These are phyloP conservation scores for Paracyclopina nana DNA, from an alignment of 1,140 invertebrate genomes.

Conservation along the genomic window DNA sequence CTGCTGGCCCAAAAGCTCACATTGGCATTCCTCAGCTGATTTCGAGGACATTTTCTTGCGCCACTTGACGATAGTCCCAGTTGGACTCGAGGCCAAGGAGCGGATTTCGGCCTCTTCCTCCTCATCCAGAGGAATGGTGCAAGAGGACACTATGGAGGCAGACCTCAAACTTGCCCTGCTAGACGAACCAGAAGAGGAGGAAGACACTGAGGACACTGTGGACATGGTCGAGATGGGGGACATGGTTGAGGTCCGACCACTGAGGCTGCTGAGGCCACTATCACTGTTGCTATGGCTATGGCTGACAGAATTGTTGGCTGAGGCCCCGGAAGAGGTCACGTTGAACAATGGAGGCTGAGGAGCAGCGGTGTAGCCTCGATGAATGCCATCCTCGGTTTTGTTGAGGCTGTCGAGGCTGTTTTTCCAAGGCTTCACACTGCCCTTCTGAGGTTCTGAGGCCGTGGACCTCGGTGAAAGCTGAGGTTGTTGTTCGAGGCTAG, in stretches of 20 bases:
- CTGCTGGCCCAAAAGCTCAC: not conserved
- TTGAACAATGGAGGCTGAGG: not conserved
- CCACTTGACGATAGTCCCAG: not conserved
- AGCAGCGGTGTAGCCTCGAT: not conserved
- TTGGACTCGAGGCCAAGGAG: not conserved
- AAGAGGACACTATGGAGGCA: constrained; percentile 10
- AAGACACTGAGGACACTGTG: not conserved
- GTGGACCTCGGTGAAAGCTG: too few species aligned
- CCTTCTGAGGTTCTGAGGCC: too few species aligned
- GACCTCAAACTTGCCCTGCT: constrained; percentile 7
- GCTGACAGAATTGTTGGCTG: not conserved
- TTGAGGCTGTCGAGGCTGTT: not conserved
- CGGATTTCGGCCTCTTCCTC: not conserved
- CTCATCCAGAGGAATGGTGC: constrained; percentile 9
- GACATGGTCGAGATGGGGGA: constrained; percentile 13
- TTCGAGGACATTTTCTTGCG: not conserved
- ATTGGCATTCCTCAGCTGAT: not conserved
- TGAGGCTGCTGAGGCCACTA: constrained; percentile 6
- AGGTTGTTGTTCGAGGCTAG: too few species aligned
- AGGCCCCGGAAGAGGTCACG: not conserved
- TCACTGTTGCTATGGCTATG: constrained; percentile 13
- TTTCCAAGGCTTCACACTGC: too few species aligned
- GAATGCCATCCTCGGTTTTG: not conserved
- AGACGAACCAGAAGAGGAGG: not conserved
- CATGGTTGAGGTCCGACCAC: constrained; percentile 14